Conservation (phyloP, 2,888 invertebrate species). For the Rhagium mordax region DNA sequence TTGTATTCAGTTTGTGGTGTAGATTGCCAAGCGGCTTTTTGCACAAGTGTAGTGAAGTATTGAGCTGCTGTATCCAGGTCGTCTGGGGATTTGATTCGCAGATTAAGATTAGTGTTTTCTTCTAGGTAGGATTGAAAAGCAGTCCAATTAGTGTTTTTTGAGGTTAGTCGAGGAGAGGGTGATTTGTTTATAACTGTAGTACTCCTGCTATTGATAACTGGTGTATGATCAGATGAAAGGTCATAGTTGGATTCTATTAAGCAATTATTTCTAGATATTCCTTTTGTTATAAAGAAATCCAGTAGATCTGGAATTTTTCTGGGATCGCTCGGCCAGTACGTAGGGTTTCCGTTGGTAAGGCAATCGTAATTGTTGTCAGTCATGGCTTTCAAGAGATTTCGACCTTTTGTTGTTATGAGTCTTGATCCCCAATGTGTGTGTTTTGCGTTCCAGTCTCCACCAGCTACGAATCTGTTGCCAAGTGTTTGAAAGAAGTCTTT, state of each 20-base stretch:
- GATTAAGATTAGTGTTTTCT: constrained; percentile 1
- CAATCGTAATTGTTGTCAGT: neutral
- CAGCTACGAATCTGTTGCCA: neutral
- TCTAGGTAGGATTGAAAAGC: neutral
- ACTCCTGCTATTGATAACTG: neutral
- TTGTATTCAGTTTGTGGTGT: neutral
- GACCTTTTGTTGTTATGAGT: neutral
- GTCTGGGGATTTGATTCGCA: neutral
- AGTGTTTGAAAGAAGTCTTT: neutral
- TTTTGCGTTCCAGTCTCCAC: neutral
- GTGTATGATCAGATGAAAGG: neutral
- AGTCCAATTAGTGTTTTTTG: constrained; percentile 1
- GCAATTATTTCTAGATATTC: constrained; percentile 13
- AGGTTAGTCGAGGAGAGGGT: neutral
- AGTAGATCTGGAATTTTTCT: neutral
- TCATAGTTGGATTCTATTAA: constrained; percentile 19
- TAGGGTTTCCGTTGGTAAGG: too few relatives aligned
- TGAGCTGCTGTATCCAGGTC: neutral
- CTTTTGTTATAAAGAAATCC: neutral
- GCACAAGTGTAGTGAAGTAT: neutral
- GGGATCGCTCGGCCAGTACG: neutral
- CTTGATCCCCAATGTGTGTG: neutral
- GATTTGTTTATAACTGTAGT: constrained; percentile 11
- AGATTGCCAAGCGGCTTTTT: neutral
- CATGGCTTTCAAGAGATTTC: neutral